These are phyloP conservation scores for Lepisosteus oculatus DNA, from an alignment of 2,113 vertebrate genomes.

Conservation along the genomic window DNA sequence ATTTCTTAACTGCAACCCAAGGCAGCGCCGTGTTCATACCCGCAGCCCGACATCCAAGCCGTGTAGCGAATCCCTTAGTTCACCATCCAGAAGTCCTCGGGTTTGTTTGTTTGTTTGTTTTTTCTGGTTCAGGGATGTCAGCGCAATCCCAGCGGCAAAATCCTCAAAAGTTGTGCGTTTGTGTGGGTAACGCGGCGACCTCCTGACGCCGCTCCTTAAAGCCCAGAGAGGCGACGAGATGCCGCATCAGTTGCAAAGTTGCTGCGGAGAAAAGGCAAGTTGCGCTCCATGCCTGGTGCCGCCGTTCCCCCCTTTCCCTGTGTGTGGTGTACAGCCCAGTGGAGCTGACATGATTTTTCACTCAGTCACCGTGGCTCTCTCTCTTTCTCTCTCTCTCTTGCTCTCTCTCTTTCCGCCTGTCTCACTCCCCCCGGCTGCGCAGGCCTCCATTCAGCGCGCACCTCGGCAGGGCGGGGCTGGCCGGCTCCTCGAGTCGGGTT, in stretches of 20 bases:
- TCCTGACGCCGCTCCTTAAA: conserved; percentile 16
- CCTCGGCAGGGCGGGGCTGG: conserved; percentile 34
- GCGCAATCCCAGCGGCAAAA: neutral
- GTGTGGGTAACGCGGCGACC: neutral
- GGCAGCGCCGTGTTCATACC: neutral
- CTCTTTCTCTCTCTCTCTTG: conserved; percentile 24
- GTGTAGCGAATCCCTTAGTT: neutral
- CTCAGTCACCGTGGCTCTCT: conserved; percentile 5
- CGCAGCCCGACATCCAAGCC: conserved; percentile 16
- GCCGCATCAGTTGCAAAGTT: conserved; percentile 35
- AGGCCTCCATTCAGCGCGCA: conserved; percentile 24
- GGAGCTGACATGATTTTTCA: conserved; percentile 29
- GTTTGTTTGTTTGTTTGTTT: neutral
- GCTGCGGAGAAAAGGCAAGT: conserved; percentile 11
- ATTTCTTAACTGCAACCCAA: neutral
- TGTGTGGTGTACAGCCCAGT: conserved; percentile 24
- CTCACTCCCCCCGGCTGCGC: conserved; percentile 28
- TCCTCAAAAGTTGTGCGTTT: neutral
- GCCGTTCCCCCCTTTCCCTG: conserved; percentile 16
- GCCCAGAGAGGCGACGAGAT: conserved; percentile 15
- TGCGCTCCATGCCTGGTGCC: conserved; percentile 24
- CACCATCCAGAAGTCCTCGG: conserved; percentile 6
- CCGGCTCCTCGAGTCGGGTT: neutral
- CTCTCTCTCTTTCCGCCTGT: conserved; percentile 30
- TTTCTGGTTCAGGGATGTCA: conserved; percentile 3